These are phyloP conservation scores for Ferdinandea cuprea DNA, from an alignment of 2,888 invertebrate species.

Conservation along the genomic window DNA sequence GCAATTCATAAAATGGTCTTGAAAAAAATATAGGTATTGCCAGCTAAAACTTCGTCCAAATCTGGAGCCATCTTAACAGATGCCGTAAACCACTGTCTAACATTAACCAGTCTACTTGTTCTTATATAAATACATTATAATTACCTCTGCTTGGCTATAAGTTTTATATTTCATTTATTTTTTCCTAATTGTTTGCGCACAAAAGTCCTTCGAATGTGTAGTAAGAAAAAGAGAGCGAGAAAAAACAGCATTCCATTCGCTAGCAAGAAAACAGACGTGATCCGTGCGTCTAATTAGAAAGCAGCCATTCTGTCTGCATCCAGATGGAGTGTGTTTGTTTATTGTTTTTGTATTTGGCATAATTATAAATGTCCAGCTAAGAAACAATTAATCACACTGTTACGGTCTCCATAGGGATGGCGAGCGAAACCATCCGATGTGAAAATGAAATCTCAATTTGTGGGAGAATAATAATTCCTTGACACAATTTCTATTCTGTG, in stretches of 20 bases:
- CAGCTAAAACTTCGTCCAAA: too few relatives aligned
- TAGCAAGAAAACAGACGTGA: conserved; percentile 44
- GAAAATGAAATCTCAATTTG: conserved; percentile 47
- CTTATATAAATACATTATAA: too few relatives aligned
- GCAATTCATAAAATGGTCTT: too few relatives aligned
- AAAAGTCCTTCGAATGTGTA: conserved; percentile 19
- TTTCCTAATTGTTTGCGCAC: not conserved
- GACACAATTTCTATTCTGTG: conserved; percentile 43
- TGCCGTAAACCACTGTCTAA: too few relatives aligned
- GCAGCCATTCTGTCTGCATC: conserved; percentile 49
- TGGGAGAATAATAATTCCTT: conserved; percentile 42
- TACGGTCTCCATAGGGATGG: conserved; percentile 10
- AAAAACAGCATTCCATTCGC: not conserved
- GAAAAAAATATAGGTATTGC: too few relatives aligned
- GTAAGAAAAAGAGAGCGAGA: not conserved
- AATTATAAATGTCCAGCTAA: conserved; percentile 67
- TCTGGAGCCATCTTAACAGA: too few relatives aligned
- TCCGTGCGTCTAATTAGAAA: conserved; percentile 60
- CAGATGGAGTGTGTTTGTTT: conserved; percentile 11
- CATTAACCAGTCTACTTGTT: too few relatives aligned
- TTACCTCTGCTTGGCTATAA: not conserved
- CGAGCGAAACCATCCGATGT: conserved; percentile 2
- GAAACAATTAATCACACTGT: conserved; percentile 57
- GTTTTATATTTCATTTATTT: conserved; percentile 5
- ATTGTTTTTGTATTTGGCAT: conserved; percentile 48